phyloP scores from a whole-genome alignment of 2,888 invertebrate species.

The Meta bourneti region DNA sequence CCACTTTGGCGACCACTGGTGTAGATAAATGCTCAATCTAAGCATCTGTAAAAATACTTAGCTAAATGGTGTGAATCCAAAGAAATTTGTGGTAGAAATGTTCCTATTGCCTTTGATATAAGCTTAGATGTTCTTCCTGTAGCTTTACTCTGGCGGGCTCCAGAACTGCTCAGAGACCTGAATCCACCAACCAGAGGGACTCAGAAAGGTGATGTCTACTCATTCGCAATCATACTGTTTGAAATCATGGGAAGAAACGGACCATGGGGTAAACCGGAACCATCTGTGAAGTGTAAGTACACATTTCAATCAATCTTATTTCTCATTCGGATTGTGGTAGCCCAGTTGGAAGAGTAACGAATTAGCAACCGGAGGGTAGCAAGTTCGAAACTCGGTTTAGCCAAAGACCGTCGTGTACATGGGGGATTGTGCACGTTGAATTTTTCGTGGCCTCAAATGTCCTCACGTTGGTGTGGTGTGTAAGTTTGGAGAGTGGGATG shows the following conservation, averaged over 20 bases:
- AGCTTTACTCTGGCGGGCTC: constrained; percentile 97
- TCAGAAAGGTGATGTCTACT: constrained; percentile 96
- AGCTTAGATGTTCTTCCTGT: constrained; percentile 69
- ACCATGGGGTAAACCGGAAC: constrained; percentile 80
- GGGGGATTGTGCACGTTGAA: no score
- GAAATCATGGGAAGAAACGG: constrained; percentile 95
- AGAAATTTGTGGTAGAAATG: background rate
- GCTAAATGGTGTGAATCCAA: constrained; percentile 82
- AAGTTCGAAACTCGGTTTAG: no score
- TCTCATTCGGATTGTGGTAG: no score
- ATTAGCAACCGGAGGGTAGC: no score
- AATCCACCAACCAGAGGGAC: constrained; percentile 86
- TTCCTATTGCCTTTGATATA: background rate
- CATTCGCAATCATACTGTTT: constrained; percentile 96
- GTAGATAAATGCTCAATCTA: no score
- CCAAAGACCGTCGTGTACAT: no score
- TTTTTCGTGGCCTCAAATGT: no score
- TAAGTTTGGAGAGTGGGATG: no score
- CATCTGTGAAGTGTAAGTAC: constrained; percentile 75
- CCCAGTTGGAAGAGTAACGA: no score
- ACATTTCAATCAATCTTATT: background rate
- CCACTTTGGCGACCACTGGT: no score
- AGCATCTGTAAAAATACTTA: no score
- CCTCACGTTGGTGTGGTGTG: no score
- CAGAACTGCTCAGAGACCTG: constrained; percentile 90